These are phyloP conservation scores for Mormoops blainvillei DNA, from an alignment of 2,113 vertebrate species.

Conservation along the genomic window DNA sequence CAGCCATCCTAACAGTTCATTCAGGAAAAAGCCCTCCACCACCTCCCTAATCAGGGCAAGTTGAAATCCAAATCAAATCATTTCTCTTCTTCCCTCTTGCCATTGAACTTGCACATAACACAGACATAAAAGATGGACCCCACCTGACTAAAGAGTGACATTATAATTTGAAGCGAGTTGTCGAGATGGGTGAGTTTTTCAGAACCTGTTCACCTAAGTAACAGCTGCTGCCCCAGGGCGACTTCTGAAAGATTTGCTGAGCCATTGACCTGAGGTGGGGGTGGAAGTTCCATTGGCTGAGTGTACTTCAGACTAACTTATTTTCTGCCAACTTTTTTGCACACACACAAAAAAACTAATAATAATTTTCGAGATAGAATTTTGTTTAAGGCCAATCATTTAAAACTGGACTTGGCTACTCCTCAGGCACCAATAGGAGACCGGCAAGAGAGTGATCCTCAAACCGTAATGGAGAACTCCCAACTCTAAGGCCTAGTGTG, in stretches of 20 bases:
- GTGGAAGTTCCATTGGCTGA: not conserved
- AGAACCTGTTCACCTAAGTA: not conserved
- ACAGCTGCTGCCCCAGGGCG: not conserved
- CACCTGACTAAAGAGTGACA: not conserved
- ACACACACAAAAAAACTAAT: not conserved
- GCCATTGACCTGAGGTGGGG: not conserved
- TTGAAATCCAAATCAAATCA: slow-evolving; percentile 40
- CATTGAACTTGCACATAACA: slow-evolving; percentile 4
- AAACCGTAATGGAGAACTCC: not conserved
- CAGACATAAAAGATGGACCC: slow-evolving; percentile 31
- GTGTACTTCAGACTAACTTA: not conserved
- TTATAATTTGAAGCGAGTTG: slow-evolving; percentile 38
- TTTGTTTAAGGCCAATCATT: not conserved
- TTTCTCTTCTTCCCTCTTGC: slow-evolving; percentile 27
- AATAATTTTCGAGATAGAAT: not conserved
- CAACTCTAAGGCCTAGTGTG: not conserved
- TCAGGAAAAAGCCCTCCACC: slow-evolving; percentile 32
- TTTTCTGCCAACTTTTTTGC: not conserved
- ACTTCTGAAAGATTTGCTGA: not conserved
- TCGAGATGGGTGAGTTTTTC: not conserved
- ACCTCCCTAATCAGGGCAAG: slow-evolving; percentile 4
- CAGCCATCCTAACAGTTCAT: not conserved
- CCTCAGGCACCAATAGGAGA: not conserved
- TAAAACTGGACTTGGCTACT: not conserved
- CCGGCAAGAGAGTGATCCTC: not conserved